These are phyloP conservation scores for Aeoliscus strigatus DNA, from an alignment of 2,797 vertebrate species.

Conservation along the genomic window DNA sequence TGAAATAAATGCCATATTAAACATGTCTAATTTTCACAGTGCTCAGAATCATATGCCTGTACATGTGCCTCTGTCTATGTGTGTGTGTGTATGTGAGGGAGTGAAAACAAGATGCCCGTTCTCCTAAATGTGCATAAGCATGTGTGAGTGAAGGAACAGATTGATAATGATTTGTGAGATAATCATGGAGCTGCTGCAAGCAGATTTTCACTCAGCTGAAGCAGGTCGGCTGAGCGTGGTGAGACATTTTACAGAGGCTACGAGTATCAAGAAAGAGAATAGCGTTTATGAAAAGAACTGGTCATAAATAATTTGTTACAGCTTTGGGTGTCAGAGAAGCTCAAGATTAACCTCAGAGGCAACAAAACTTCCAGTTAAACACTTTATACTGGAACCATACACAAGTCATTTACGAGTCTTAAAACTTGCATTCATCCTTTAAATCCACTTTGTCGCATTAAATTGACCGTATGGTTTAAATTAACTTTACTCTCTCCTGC, in stretches of 20 bases:
- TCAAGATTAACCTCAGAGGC: no score
- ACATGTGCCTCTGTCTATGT: slow-evolving; percentile 1
- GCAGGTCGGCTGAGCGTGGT: slow-evolving; percentile 22
- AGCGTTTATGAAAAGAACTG: slow-evolving; percentile 15
- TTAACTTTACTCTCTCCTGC: no score
- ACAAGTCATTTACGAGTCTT: no score
- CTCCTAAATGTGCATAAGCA: slow-evolving; percentile 17
- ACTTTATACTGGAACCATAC: no score
- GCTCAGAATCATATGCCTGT: no score
- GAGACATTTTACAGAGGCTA: slow-evolving; percentile 26
- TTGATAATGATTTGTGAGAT: slow-evolving; percentile 53
- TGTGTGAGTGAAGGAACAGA: slow-evolving; percentile 47
- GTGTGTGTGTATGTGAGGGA: slow-evolving; percentile 3
- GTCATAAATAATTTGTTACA: slow-evolving; percentile 42
- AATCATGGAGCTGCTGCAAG: slow-evolving; percentile 24
- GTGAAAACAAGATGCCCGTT: slow-evolving; percentile 34
- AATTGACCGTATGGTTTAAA: no score
- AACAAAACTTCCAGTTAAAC: no score
- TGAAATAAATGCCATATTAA: no score
- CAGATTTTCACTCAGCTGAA: slow-evolving; percentile 45
- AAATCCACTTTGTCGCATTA: no score
- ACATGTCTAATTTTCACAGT: no score
- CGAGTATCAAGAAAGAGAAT: slow-evolving; percentile 23
- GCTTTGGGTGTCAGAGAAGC: no score
- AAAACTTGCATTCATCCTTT: no score